Evolutionary conservation across 2,888 invertebrate genomes (phyloP), one percentile per base, ranked within the genome.

Genomic region (Doris montereyensis): DNA sequence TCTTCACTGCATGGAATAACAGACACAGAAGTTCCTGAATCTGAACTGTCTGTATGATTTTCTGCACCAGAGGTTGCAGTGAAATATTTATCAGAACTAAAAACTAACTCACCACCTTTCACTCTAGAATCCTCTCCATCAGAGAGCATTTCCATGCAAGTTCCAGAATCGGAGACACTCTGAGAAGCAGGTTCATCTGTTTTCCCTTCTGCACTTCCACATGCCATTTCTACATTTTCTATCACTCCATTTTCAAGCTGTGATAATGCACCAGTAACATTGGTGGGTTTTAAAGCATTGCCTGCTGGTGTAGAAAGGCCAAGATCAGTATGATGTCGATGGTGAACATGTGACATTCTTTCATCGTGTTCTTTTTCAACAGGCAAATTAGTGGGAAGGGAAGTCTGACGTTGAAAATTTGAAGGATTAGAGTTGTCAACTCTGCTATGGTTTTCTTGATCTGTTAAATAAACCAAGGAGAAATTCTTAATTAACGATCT

Each of bases 1-100:
- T 86, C 85, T 81, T 88, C 88, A 62, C 86, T 84, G 80, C 84
- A 85, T 26, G 87, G 85, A 5, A 86, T 84, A 28, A 85, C 73
- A 30, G 86, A 85, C 80, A 85, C 81, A 2, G 83, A 82, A 1
- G 79, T 77, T 2, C 81, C 82, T 24, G 83, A 83, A 77, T 83
- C 82, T 0, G 82, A 83, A 70, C 81, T 82, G 35, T 82, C 82
- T 13, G 73, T 76, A 57, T 79, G 77, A 52, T 72, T 78, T 17
- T 83, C 80, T 24, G 28, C 72, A 30, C 70, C 67, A 24, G 65
- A 71, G 24, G 52, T 30, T n/a, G n/a, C n/a, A n/a, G n/a, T n/a
- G n/a, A n/a, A n/a, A n/a, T n/a, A n/a, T n/a, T n/a, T n/a, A n/a
- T n/a, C n/a, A n/a, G n/a, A n/a, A n/a, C n/a, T n/a, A 1, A 67